Evolutionary conservation across 1,140 invertebrate species (phyloP).

Genomic region (Eumeta japonica): DNA sequence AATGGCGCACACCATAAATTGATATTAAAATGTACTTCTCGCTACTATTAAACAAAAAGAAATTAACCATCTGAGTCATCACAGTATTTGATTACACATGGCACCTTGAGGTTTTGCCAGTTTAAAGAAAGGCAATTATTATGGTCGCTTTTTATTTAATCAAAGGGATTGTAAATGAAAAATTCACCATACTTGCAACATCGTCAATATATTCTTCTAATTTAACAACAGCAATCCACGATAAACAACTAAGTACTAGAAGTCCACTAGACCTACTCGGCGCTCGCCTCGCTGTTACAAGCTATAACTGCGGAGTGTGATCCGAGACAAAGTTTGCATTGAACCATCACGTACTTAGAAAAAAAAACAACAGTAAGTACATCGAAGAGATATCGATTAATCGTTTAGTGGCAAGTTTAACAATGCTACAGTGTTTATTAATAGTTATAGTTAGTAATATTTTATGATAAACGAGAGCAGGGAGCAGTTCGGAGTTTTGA

Average conservation of each 20-base stretch:
- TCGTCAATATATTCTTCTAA: constrained; percentile 52
- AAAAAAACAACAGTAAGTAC: constrained; percentile 41
- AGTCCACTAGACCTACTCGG: too few species aligned
- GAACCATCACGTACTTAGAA: constrained; percentile 48
- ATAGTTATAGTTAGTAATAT: too few species aligned
- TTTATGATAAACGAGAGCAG: constrained; percentile 46
- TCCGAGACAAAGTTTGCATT: constrained; percentile 56
- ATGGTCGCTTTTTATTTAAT: too few species aligned
- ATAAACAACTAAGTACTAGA: too few species aligned
- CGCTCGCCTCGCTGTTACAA: too few species aligned
- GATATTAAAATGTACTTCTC: too few species aligned
- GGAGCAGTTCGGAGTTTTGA: too few species aligned
- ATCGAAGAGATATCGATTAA: constrained; percentile 42
- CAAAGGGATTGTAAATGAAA: constrained; percentile 45
- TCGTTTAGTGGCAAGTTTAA: too few species aligned
- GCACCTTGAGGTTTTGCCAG: too few species aligned
- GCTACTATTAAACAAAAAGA: too few species aligned
- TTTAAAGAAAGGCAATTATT: too few species aligned
- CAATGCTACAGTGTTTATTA: constrained; percentile 41
- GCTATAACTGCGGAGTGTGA: too few species aligned
- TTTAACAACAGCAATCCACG: constrained; percentile 38
- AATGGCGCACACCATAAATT: constrained; percentile 2
- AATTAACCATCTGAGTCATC: constrained; percentile 55
- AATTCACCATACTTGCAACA: constrained; percentile 46
- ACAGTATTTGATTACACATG: constrained; percentile 48